phyloP scores from a whole-genome alignment of 2,888 invertebrate species.

The Meteorus colon region DNA sequence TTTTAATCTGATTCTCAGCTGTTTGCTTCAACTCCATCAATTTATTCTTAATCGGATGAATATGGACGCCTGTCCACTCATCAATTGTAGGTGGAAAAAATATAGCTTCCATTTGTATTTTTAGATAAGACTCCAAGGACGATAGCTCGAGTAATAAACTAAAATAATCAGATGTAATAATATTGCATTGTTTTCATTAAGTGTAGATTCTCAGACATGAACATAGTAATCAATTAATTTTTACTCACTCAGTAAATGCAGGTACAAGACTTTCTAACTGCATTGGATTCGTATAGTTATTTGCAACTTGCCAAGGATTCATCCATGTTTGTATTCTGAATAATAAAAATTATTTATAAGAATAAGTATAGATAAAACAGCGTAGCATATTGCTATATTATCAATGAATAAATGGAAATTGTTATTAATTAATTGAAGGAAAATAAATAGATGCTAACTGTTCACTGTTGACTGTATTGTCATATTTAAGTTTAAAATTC shows the following conservation, averaged over 20 bases:
- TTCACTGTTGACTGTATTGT: conserved; percentile 75
- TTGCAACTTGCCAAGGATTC: conserved; percentile 82
- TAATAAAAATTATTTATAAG: not conserved
- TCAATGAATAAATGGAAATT: not conserved
- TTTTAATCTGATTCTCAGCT: conserved; percentile 75
- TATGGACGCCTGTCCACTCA: conserved; percentile 78
- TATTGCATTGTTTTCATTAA: not conserved
- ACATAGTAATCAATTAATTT: conserved; percentile 38
- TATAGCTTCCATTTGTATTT: conserved; percentile 74
- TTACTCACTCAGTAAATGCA: conserved; percentile 77
- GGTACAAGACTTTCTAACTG: conserved; percentile 77
- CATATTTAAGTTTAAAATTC: conserved; percentile 74
- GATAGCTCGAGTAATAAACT: conserved; percentile 76
- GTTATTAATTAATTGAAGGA: conserved; percentile 9
- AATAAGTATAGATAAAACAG: not conserved
- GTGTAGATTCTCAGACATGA: not conserved
- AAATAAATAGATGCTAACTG: conserved; percentile 73
- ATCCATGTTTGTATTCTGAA: conserved; percentile 81
- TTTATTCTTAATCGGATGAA: conserved; percentile 75
- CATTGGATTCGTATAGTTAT: conserved; percentile 80
- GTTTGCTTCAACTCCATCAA: conserved; percentile 75
- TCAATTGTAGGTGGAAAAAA: conserved; percentile 78
- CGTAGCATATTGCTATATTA: not conserved
- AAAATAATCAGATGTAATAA: conserved; percentile 29
- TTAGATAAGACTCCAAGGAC: conserved; percentile 75